Conservation (phyloP, 1,140 invertebrate species). For the Heterodera carotae region DNA sequence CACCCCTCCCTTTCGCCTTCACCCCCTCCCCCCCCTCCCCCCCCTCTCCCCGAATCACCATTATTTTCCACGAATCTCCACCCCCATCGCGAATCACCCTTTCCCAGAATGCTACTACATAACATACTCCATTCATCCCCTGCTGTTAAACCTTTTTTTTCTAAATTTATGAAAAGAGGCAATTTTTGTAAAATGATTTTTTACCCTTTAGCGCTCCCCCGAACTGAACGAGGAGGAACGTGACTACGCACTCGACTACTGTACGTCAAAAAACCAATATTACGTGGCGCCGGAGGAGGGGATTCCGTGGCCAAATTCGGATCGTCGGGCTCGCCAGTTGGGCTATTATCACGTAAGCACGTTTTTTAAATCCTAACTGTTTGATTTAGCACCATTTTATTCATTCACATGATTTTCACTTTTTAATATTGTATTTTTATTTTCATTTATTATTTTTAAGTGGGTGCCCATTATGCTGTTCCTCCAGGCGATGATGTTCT, state of each 20-base stretch:
- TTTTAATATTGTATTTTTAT: constrained; percentile 1
- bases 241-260: constrained; percentile 40
- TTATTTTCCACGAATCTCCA: too few species aligned
- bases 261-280: constrained; percentile 54
- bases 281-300: constrained; percentile 51
- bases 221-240: constrained; percentile 33
- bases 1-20: too few species aligned
- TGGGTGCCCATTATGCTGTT: constrained; percentile 65
- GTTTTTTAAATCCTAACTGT: neutral
- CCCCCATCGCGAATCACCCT: too few species aligned
- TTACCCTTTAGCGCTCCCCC: neutral
- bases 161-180: too few species aligned
- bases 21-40: too few species aligned
- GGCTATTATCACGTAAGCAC: constrained; percentile 50
- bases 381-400: neutral
- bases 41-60: too few species aligned
- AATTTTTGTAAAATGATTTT: too few species aligned
- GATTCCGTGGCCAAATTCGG: constrained; percentile 45
- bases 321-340: constrained; percentile 45
- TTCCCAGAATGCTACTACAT: too few species aligned
- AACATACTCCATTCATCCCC: too few species aligned
- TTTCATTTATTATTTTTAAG: constrained; percentile 28
- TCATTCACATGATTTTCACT: neutral
- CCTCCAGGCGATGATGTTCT: constrained; percentile 68
- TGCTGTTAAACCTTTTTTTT: too few species aligned